Percentiles rank a stretch among this genome's conserved stretches.
phyloP scores from a whole-genome alignment of 1,140 invertebrate species.

The Drosophila truncata region DNA sequence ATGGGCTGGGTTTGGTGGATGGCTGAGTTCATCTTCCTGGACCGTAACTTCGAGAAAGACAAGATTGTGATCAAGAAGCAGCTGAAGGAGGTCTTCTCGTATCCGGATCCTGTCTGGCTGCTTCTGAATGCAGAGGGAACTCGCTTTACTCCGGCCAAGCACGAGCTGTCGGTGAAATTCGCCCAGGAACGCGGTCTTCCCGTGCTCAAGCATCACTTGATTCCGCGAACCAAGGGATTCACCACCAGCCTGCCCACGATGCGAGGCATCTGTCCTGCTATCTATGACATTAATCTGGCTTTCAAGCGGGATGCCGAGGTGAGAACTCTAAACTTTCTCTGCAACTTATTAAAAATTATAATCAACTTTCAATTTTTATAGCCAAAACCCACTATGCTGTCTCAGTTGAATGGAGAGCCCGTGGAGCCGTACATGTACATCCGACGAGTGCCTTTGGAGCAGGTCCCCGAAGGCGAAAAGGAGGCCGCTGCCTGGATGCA shows the following conservation, averaged over 20 bases:
- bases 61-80: constrained; percentile 92
- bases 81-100: constrained; percentile 92
- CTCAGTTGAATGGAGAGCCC: constrained; percentile 91
- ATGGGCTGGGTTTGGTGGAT: constrained; percentile 98
- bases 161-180: constrained; percentile 94
- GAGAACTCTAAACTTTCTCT: constrained; percentile 56
- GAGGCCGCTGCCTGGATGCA: constrained; percentile 93
- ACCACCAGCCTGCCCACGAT: constrained; percentile 90
- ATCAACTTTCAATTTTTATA: constrained; percentile 51
- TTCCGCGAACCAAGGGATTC: constrained; percentile 97
- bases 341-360: neutral
- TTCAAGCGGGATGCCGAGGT: constrained; percentile 88
- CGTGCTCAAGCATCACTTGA: constrained; percentile 94
- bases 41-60: constrained; percentile 96
- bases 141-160: constrained; percentile 94
- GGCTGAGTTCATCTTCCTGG: constrained; percentile 96
- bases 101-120: constrained; percentile 95
- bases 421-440: constrained; percentile 92
- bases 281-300: constrained; percentile 93
- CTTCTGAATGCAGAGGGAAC: constrained; percentile 97
- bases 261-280: constrained; percentile 90
- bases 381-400: constrained; percentile 91
- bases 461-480: constrained; percentile 92
- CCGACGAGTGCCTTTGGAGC: constrained; percentile 91
- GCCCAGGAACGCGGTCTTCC: constrained; percentile 94